Percentiles rank a stretch among this genome's conserved stretches.
Evolutionary conservation across 2,888 invertebrate species (phyloP).

Genomic region (Biston betularia): DNA sequence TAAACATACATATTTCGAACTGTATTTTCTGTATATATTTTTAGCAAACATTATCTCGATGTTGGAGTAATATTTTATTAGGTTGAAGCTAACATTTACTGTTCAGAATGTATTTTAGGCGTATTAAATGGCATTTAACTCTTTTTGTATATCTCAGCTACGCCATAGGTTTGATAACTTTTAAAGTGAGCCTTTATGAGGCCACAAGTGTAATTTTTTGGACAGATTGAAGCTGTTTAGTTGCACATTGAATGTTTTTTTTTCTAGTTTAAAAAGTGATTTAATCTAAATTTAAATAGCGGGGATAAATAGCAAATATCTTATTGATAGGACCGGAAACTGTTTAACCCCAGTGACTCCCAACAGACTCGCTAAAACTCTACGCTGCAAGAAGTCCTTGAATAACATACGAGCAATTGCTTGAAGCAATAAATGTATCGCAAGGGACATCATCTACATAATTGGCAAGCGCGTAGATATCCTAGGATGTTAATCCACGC

Average conservation of each 20-base stretch:
- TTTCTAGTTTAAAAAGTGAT: too few species aligned
- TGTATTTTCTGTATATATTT: conserved; percentile 22
- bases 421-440: conserved; percentile 69
- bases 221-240: too few species aligned
- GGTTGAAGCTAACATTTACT: conserved; percentile 6
- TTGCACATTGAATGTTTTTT: too few species aligned
- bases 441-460: conserved; percentile 81
- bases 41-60: conserved; percentile 7
- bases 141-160: too few species aligned
- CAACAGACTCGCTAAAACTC: background rate
- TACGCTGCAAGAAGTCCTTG: conserved; percentile 15
- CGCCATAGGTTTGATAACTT: too few species aligned
- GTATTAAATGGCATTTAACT: background rate
- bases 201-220: too few species aligned
- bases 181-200: too few species aligned
- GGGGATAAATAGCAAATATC: background rate
- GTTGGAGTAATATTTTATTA: conserved; percentile 5
- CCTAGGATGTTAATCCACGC: conserved; percentile 83
- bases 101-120: background rate
- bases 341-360: background rate
- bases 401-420: conserved; percentile 52
- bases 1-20: conserved; percentile 47
- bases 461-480: conserved; percentile 81
- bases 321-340: background rate
- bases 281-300: too few species aligned